Evolutionary conservation across 1,140 invertebrate genomes (phyloP).

Genomic region (Trachelipus rathkii): DNA sequence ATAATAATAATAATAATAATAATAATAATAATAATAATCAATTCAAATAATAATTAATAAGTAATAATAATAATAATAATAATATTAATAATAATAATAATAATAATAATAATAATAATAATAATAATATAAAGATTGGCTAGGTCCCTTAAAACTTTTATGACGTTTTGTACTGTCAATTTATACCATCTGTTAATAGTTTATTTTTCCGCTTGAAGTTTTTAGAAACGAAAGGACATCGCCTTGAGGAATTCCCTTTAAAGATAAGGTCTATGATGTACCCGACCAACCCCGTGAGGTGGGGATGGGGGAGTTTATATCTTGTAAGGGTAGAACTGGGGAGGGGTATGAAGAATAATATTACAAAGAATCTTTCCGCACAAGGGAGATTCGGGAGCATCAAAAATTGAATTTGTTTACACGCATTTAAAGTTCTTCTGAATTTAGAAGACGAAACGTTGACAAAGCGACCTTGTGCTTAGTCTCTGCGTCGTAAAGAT

Average conservation of each 20-base stretch:
- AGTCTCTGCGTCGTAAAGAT: background rate
- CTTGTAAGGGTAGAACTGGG: background rate
- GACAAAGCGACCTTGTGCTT: background rate
- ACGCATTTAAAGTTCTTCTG: background rate
- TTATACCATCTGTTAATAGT: constrained; percentile 2
- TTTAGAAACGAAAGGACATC: background rate
- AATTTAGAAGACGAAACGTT: background rate
- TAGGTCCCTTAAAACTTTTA: background rate
- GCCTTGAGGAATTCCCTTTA: background rate
- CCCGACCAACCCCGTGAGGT: background rate
- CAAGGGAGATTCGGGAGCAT: no score
- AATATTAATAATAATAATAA: no score
- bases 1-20: no score
- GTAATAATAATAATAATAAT: no score
- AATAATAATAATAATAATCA: no score
- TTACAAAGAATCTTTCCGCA: background rate
- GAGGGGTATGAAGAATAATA: background rate
- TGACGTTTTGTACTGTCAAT: background rate
- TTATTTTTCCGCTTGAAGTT: background rate
- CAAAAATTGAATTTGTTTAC: background rate
- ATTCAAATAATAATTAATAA: no score
- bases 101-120: no score
- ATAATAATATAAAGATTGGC: background rate
- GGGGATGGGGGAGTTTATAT: background rate
- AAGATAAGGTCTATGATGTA: background rate